A percentile compares a stretch with the other conserved stretches of the same genome.
Conservation (phyloP, 1,140 invertebrate species). For the Drosophila parvula region DNA sequence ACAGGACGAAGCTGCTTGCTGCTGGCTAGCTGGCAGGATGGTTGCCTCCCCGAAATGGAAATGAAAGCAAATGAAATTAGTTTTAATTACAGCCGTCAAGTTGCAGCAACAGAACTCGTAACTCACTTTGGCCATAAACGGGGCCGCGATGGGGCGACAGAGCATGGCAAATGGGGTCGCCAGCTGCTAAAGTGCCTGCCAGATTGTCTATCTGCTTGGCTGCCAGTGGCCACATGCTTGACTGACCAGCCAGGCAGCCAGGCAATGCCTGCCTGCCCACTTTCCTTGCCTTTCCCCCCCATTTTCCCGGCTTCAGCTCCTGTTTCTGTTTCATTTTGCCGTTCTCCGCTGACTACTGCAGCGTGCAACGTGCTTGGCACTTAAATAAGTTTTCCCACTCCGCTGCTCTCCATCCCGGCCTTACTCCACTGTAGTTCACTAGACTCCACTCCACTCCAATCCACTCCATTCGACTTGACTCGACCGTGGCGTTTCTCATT, state of each 20-base stretch:
- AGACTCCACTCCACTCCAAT: slow-evolving; percentile 7
- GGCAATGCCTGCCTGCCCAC: background rate
- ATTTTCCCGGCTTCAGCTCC: slow-evolving; percentile 6
- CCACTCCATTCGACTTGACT: slow-evolving; percentile 13
- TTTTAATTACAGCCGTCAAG: slow-evolving; percentile 80
- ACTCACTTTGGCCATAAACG: slow-evolving; percentile 77
- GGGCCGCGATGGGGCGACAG: slow-evolving; percentile 43
- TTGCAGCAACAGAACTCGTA: slow-evolving; percentile 75
- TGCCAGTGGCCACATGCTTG: slow-evolving; percentile 42
- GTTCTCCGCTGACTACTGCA: slow-evolving; percentile 56
- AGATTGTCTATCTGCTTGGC: slow-evolving; percentile 58
- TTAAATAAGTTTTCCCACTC: slow-evolving; percentile 78
- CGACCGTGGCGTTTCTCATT: slow-evolving; percentile 64
- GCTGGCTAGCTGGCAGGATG: background rate
- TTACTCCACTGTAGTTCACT: slow-evolving; percentile 14
- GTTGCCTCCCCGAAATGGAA: slow-evolving; percentile 32
- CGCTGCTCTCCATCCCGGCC: slow-evolving; percentile 10
- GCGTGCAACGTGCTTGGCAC: slow-evolving; percentile 79
- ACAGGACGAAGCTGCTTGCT: slow-evolving; percentile 6
- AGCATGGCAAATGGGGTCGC: slow-evolving; percentile 70
- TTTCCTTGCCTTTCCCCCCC: background rate
- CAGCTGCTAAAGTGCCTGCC: slow-evolving; percentile 65
- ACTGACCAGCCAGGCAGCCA: slow-evolving; percentile 31
- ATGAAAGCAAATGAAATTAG: slow-evolving; percentile 80
- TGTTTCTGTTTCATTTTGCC: slow-evolving; percentile 40